These are phyloP conservation scores for Mesocentrotus franciscanus DNA, from an alignment of 53 echinoderm and acorn worm species.

Conservation along the genomic window DNA sequence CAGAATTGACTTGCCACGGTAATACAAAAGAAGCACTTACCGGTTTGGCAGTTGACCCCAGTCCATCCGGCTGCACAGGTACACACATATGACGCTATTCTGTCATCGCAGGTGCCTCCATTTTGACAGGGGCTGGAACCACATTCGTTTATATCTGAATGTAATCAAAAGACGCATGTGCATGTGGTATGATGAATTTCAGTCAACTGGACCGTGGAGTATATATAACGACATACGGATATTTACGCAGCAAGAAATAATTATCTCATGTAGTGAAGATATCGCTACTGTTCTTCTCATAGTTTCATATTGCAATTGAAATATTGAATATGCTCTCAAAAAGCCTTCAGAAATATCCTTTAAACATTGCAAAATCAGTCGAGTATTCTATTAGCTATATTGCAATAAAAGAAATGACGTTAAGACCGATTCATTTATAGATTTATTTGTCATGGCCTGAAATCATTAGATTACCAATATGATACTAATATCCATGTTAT, in stretches of 20 bases:
- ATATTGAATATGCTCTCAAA: no score
- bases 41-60: neutral
- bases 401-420: no score
- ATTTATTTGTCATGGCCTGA: no score
- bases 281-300: neutral
- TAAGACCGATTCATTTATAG: neutral
- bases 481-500: neutral
- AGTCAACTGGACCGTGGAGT: neutral
- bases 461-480: neutral
- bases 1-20: no score
- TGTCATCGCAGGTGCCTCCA: conserved; percentile 50
- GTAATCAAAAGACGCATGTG: neutral
- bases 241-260: neutral
- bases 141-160: conserved; percentile 67
- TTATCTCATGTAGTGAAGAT: neutral
- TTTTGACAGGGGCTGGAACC: conserved; percentile 51
- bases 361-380: no score
- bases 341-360: no score
- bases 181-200: neutral
- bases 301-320: neutral
- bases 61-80: conserved; percentile 52
- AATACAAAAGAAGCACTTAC: neutral
- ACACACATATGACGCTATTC: conserved; percentile 12
- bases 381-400: no score
- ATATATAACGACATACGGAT: neutral